Evolutionary conservation across 2,113 vertebrate species (phyloP), one percentile per base, ranked within the genome.

Genomic region (Mystacornis crossleyi): DNA sequence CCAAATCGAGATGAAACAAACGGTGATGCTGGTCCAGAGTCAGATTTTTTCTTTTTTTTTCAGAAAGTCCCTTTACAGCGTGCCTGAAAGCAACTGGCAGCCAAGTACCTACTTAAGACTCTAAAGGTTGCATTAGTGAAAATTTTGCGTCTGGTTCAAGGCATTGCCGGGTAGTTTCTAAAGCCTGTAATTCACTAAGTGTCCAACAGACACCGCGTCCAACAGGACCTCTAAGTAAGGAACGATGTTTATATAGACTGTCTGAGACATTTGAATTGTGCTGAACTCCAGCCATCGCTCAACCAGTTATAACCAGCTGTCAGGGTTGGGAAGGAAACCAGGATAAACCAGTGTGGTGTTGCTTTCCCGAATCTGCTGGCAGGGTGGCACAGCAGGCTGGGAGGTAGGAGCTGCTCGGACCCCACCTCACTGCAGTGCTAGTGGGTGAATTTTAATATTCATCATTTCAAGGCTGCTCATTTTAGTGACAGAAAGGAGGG

Each of bases 171-270:
- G 94, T 93, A 90, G 48, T 91, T 93, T 89, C 73, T 94, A 51
- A 94, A 91, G 92, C 84, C 92, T 79, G 48, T 79, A 93, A 95
- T 95, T 97, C 93, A 87, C 87, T 24, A 62, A 84, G 65, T 93
- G 87, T 91, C 92, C 95, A 91, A 78, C 60, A 84, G 72, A 78
- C 50, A n/a, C 84, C 60, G 70, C 84, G 93, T 87, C 93, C 90
- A 93, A 57, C 43, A 45, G 92, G 72, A 91, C 77, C 86, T 86
- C 69, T 73, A 45, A 93, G 95, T 24, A 77, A 70, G 75, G 58
- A 89, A 40, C 2, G 8, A 60, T 96, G 90, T 95, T 96, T 97
- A 64, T 55, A 20, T 25, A 93, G 89, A 67, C 92, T 81, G 94
- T 89, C 90, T 94, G 93, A 95, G 81, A 71, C 78, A 81, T 79